phyloP scores from a whole-genome alignment of 2,888 invertebrate genomes.

The Sclerodermus sp. region DNA sequence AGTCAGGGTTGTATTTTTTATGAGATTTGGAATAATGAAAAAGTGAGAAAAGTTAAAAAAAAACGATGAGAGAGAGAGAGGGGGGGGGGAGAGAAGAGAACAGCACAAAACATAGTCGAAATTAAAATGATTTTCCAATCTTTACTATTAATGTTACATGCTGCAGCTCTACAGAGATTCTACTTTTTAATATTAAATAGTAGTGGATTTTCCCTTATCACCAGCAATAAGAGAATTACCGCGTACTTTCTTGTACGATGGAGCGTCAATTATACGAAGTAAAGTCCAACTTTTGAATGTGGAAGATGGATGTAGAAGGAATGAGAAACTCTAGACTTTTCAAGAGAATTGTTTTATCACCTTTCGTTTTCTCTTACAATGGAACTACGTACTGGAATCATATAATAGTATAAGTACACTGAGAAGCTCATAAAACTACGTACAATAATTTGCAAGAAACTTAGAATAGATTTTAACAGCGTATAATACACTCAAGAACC shows the following conservation, averaged over 20 bases:
- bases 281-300: neutral
- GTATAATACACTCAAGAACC: neutral
- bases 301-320: neutral
- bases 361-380: neutral
- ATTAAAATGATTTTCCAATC: too few species aligned
- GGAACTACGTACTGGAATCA: neutral
- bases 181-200: neutral
- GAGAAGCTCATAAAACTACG: neutral
- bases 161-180: neutral
- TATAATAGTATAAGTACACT: neutral
- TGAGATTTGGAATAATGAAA: too few species aligned
- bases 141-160: neutral
- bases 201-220: slow-evolving; percentile 1
- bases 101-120: too few species aligned
- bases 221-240: slow-evolving; percentile 5
- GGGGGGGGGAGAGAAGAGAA: too few species aligned
- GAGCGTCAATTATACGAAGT: slow-evolving; percentile 20
- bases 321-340: neutral
- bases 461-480: neutral
- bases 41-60: too few species aligned
- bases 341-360: neutral
- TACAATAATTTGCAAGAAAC: neutral
- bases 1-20: too few species aligned
- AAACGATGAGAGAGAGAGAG: too few species aligned
- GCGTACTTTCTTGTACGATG: slow-evolving; percentile 10